These are phyloP conservation scores for Macrotrachela quadricornifera DNA, from an alignment of 1,140 invertebrate genomes.

Conservation along the genomic window DNA sequence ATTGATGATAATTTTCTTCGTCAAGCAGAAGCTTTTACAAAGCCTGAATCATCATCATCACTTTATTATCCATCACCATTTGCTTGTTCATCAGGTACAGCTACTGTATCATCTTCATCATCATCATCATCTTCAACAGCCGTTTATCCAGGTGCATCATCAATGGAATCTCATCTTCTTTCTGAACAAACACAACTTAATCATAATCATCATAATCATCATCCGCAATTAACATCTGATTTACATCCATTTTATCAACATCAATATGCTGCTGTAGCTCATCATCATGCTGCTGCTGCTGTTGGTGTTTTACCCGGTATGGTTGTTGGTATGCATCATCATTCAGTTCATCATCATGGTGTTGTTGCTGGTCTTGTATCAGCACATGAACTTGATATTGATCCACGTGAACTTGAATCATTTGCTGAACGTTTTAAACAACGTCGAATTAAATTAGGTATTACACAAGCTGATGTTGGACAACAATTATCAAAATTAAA, in stretches of 20 bases:
- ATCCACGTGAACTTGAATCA: slow-evolving; percentile 64
- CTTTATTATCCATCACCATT: too few relatives aligned
- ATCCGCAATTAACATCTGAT: not conserved
- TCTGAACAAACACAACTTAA: too few relatives aligned
- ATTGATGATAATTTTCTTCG: slow-evolving; percentile 6
- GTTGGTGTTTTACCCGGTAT: not conserved
- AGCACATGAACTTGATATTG: slow-evolving; percentile 2
- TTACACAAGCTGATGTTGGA: slow-evolving; percentile 95
- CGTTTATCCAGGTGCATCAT: too few relatives aligned
- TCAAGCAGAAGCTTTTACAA: not conserved
- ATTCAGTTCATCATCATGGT: too few relatives aligned
- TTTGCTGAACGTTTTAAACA: slow-evolving; percentile 98
- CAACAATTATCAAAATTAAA: slow-evolving; percentile 91
- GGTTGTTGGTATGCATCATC: not conserved
- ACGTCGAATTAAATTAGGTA: slow-evolving; percentile 80
- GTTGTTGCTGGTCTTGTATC: too few relatives aligned
- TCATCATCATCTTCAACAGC: too few relatives aligned
- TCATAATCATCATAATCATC: not conserved
- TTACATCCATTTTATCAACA: slow-evolving; percentile 3
- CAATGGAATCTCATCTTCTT: too few relatives aligned
- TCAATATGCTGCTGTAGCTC: not conserved
- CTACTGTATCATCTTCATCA: not conserved
- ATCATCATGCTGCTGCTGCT: not conserved
- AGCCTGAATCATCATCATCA: not conserved
- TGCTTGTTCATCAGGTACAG: not conserved